phyloP scores from a whole-genome alignment of 2,113 vertebrate species.

The Ptilonorhynchus violaceus region DNA sequence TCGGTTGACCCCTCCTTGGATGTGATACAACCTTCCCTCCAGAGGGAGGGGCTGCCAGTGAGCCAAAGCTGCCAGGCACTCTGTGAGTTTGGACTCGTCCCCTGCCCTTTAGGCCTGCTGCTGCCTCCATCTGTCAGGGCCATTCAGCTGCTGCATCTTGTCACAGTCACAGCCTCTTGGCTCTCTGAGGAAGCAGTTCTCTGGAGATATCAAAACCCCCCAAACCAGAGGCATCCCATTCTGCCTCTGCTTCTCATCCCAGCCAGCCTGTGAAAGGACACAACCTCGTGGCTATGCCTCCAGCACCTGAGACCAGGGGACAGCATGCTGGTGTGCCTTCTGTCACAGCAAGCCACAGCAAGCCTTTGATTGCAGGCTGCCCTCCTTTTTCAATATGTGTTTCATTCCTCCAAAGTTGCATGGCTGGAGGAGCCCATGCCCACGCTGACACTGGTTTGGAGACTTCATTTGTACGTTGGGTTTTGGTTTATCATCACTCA shows the following conservation, averaged over 20 bases:
- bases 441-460: neutral
- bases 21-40: rapidly evolving
- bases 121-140: neutral
- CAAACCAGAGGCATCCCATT: neutral
- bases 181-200: neutral
- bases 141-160: neutral
- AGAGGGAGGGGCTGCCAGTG: neutral
- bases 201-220: neutral
- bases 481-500: neutral
- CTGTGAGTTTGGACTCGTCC: neutral
- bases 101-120: neutral
- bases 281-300: neutral
- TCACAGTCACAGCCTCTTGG: neutral
- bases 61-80: neutral
- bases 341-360: neutral
- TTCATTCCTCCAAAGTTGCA: neutral
- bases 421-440: neutral
- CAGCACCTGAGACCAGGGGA: neutral
- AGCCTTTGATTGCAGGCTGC: neutral
- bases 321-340: neutral
- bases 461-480: neutral
- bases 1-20: neutral
- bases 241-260: neutral
- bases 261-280: neutral
- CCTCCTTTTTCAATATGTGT: neutral